Evolutionary conservation across 2,888 invertebrate species (phyloP).

Genomic region (Polia nebulosa): DNA sequence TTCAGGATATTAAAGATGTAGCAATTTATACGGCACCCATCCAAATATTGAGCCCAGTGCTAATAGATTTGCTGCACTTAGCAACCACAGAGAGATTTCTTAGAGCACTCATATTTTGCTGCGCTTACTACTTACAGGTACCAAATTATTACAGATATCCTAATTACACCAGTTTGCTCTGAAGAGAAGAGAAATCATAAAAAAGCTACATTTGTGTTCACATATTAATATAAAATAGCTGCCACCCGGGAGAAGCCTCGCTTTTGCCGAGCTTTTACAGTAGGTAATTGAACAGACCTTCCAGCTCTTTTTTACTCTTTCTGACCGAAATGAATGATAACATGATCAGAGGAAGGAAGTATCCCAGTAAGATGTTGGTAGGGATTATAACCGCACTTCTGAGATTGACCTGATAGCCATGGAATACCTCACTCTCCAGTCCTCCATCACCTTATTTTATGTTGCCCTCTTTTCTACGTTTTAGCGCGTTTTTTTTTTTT

Average conservation of each 20-base stretch:
- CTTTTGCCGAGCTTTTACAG: not conserved
- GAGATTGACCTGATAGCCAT: too few relatives aligned
- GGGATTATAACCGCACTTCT: not conserved
- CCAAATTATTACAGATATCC: not conserved
- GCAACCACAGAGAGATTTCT: constrained; percentile 92
- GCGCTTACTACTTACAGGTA: constrained; percentile 92
- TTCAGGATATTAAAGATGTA: constrained; percentile 87
- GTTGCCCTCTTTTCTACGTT: too few relatives aligned
- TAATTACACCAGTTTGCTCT: not conserved
- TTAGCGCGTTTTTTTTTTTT: too few relatives aligned
- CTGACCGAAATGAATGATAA: too few relatives aligned
- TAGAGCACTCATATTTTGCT: constrained; percentile 91
- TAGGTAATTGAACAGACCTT: not conserved
- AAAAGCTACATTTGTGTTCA: not conserved
- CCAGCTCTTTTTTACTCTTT: too few relatives aligned
- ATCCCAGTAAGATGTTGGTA: not conserved
- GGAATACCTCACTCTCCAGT: too few relatives aligned
- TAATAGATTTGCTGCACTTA: constrained; percentile 91
- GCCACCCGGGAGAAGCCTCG: not conserved
- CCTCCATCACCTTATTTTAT: too few relatives aligned
- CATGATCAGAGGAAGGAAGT: not conserved
- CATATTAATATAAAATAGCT: not conserved
- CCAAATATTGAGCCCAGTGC: constrained; percentile 88
- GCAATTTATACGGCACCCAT: constrained; percentile 90
- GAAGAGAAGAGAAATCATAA: not conserved